Evolutionary conservation across 2,797 vertebrate species (phyloP).

Genomic region (Choloepus didactylus): DNA sequence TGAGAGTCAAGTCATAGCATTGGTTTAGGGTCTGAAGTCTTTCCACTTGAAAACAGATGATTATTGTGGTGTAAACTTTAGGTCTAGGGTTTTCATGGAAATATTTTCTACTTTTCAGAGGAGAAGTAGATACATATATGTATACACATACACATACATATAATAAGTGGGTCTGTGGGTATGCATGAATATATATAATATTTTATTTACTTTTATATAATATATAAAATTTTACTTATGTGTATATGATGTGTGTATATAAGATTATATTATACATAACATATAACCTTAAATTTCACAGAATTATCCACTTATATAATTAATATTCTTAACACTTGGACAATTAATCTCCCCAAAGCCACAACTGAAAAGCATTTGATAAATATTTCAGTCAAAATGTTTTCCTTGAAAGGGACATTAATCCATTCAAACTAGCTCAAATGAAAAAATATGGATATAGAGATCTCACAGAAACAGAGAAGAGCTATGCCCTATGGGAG

Average conservation of each 20-base stretch:
- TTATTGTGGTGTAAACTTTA: neutral
- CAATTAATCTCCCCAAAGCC: neutral
- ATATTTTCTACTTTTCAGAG: neutral
- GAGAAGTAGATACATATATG: neutral
- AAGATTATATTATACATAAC: neutral
- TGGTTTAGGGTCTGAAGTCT: neutral
- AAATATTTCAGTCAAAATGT: neutral
- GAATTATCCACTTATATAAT: neutral
- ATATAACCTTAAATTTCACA: neutral
- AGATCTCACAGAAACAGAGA: neutral
- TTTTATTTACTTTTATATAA: neutral
- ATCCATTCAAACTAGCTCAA: neutral
- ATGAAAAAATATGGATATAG: neutral
- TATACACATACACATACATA: too few species aligned
- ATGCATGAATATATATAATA: neutral
- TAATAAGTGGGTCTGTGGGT: neutral
- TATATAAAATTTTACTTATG: neutral
- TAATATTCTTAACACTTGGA: neutral
- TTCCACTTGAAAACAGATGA: neutral
- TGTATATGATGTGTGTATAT: neutral
- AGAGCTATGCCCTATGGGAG: fast-evolving
- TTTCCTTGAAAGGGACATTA: neutral
- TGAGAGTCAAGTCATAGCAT: neutral
- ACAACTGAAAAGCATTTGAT: neutral
- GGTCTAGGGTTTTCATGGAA: neutral